These are phyloP conservation scores for Andrena bicolor DNA, from an alignment of 2,888 invertebrate genomes.

Conservation along the genomic window DNA sequence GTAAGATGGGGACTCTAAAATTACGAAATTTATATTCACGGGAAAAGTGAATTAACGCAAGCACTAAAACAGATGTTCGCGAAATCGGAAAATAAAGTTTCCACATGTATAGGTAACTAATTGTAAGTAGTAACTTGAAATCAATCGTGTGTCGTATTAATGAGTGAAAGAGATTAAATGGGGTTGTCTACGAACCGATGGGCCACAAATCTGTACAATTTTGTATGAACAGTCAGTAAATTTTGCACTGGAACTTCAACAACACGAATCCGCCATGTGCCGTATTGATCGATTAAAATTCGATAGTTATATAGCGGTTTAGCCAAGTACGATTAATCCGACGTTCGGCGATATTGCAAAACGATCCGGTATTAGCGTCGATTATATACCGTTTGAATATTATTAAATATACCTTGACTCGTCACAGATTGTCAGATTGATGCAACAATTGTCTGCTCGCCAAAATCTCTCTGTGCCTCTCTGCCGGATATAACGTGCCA, in stretches of 20 bases:
- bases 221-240: constrained; percentile 18
- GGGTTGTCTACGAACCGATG: constrained; percentile 42
- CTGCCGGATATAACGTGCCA: constrained; percentile 60
- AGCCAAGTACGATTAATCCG: constrained; percentile 23
- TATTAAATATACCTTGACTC: constrained; percentile 58
- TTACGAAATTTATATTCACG: neutral
- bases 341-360: constrained; percentile 11
- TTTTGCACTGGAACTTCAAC: constrained; percentile 35
- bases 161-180: constrained; percentile 21
- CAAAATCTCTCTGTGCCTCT: constrained; percentile 50
- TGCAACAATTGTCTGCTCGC: constrained; percentile 57
- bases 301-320: constrained; percentile 29
- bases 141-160: neutral
- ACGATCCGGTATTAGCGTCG: neutral
- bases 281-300: constrained; percentile 65
- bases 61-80: constrained; percentile 41
- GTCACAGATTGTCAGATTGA: constrained; percentile 55
- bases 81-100: neutral
- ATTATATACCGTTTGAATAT: constrained; percentile 41
- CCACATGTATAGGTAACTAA: neutral
- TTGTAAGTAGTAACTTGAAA: constrained; percentile 14
- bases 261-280: constrained; percentile 66
- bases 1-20: neutral
- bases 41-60: neutral
- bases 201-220: neutral